phyloP scores from a whole-genome alignment of 2,113 vertebrate species.

The Myrmecobius fasciatus region DNA sequence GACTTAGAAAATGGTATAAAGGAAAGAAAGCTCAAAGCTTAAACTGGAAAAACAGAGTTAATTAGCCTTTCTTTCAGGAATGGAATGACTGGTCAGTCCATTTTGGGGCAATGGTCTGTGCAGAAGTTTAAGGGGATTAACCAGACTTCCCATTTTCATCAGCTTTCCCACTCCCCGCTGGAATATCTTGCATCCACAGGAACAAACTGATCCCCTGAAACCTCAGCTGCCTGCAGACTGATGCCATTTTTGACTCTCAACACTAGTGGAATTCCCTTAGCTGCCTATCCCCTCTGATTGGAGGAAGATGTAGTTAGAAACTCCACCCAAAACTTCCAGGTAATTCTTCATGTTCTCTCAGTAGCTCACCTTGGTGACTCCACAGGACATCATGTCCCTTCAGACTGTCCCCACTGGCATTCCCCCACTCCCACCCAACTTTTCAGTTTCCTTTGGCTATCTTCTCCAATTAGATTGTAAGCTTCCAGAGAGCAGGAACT shows the following conservation, averaged over 20 bases:
- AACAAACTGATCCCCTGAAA: neutral
- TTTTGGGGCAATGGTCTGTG: neutral
- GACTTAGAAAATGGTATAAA: neutral
- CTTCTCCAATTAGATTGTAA: neutral
- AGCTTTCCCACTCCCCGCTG: neutral
- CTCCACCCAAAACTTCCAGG: too few relatives aligned
- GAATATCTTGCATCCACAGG: neutral
- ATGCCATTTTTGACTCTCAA: neutral
- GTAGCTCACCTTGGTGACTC: neutral
- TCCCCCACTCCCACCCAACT: neutral
- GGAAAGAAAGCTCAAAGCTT: neutral
- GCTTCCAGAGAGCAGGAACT: neutral
- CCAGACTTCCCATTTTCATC: too few relatives aligned
- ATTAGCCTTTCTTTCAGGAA: neutral
- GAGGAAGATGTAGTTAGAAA: too few relatives aligned
- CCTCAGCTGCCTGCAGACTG: neutral
- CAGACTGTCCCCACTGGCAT: neutral
- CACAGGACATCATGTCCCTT: neutral
- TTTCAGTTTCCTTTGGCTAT: neutral
- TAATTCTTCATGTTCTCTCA: neutral
- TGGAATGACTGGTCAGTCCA: neutral
- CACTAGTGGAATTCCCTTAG: neutral
- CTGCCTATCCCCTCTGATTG: neutral
- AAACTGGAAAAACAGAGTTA: neutral
- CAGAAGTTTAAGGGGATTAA: too few relatives aligned